phyloP scores from a whole-genome alignment of 1,140 invertebrate species.

The Zophobas atratus region DNA sequence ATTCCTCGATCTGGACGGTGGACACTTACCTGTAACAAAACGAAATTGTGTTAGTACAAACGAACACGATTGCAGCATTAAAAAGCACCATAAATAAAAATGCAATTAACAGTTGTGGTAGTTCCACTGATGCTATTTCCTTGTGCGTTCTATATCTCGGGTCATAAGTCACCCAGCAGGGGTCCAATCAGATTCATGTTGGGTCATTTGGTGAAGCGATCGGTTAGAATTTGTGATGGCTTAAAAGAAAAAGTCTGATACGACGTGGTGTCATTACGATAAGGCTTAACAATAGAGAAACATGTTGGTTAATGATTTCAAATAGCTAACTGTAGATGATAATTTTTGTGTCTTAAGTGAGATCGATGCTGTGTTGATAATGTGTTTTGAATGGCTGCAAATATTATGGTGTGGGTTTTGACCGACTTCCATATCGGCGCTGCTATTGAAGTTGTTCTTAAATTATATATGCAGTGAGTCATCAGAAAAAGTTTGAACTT shows the following conservation, averaged over 20 bases:
- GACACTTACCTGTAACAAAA: slow-evolving; percentile 40
- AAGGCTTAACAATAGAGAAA: background rate
- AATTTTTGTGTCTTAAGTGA: background rate
- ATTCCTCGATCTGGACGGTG: background rate
- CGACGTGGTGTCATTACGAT: slow-evolving; percentile 3
- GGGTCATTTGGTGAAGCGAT: background rate
- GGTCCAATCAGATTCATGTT: slow-evolving; percentile 23
- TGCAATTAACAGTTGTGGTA: slow-evolving; percentile 27
- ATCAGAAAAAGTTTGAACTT: background rate
- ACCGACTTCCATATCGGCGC: slow-evolving; percentile 9
- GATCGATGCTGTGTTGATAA: background rate
- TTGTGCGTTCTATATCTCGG: slow-evolving; percentile 17
- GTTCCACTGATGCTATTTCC: slow-evolving; percentile 36
- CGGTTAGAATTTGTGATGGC: slow-evolving; percentile 12
- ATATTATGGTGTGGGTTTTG: slow-evolving; percentile 6
- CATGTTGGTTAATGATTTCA: slow-evolving; percentile 2
- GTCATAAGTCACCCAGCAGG: slow-evolving; percentile 41
- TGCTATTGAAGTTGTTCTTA: slow-evolving; percentile 9
- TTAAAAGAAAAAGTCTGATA: slow-evolving; percentile 12
- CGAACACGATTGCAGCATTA: slow-evolving; percentile 6
- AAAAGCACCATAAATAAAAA: slow-evolving; percentile 11
- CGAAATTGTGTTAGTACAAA: background rate
- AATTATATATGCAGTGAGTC: slow-evolving; percentile 9
- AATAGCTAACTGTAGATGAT: slow-evolving; percentile 5
- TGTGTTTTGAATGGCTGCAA: background rate